Conservation (phyloP, 2,888 invertebrate species). For the Drosophila ustulata region DNA sequence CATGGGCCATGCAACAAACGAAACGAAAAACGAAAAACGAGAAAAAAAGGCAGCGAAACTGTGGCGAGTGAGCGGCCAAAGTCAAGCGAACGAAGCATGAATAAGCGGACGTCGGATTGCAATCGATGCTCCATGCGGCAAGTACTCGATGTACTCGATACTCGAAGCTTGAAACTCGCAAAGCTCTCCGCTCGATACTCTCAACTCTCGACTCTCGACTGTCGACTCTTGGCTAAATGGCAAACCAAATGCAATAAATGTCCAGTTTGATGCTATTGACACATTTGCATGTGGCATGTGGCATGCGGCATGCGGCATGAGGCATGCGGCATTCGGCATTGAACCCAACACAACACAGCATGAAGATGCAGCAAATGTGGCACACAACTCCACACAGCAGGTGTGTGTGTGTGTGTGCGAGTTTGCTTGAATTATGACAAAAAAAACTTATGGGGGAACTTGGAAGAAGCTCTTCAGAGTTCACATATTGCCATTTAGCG, state of each 20-base stretch:
- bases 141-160: conserved; percentile 42
- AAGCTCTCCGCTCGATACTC: neutral
- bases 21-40: conserved; percentile 5
- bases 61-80: conserved; percentile 60
- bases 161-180: conserved; percentile 40
- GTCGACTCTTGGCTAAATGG: conserved; percentile 55
- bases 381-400: conserved; percentile 55
- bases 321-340: conserved; percentile 46
- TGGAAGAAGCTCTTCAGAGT: conserved; percentile 16
- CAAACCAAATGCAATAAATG: conserved; percentile 73
- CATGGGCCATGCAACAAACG: conserved; percentile 60
- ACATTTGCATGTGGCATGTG: conserved; percentile 73
- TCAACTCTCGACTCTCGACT: conserved; percentile 23
- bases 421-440: conserved; percentile 10
- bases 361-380: conserved; percentile 47
- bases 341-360: conserved; percentile 35
- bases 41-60: conserved; percentile 15
- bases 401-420: conserved; percentile 36
- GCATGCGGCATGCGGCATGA: conserved; percentile 21
- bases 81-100: conserved; percentile 55
- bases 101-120: conserved; percentile 46
- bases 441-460: conserved; percentile 2
- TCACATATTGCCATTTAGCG: conserved; percentile 24
- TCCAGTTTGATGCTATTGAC: conserved; percentile 80
- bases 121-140: conserved; percentile 45